Evolutionary conservation across 2,797 vertebrate species (phyloP).

Genomic region (Lophotriccus pileatus): DNA sequence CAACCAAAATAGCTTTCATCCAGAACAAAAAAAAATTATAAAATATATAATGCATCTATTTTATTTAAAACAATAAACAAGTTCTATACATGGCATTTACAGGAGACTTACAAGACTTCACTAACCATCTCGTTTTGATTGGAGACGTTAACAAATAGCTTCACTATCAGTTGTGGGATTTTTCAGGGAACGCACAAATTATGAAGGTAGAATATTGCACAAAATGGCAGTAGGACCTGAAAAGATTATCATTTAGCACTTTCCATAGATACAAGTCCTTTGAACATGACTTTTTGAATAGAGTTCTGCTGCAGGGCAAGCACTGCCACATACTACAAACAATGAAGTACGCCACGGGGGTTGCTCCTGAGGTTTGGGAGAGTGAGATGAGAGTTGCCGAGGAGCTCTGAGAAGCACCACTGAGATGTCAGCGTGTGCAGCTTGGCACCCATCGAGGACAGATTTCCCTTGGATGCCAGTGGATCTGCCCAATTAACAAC

Average conservation of each 20-base stretch:
- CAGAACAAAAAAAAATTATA: neutral
- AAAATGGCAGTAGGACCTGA: neutral
- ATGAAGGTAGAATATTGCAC: neutral
- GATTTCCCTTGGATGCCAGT: neutral
- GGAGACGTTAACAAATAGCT: neutral
- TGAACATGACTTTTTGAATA: neutral
- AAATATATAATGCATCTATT: neutral
- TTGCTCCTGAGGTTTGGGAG: neutral
- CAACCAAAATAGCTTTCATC: neutral
- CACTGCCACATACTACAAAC: neutral
- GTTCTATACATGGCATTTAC: neutral
- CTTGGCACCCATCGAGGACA: neutral
- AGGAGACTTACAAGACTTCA: neutral
- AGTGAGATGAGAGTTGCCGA: no score
- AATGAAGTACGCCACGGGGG: neutral
- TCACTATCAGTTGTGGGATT: neutral
- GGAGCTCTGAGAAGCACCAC: neutral
- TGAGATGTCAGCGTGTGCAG: accelerated
- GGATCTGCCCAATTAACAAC: neutral
- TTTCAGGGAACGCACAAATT: neutral
- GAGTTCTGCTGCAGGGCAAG: neutral
- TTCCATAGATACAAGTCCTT: neutral
- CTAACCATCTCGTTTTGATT: neutral
- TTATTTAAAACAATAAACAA: neutral
- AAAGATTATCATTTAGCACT: neutral